phyloP scores from a whole-genome alignment of 2,113 vertebrate species.

The Neomonachus schauinslandi region DNA sequence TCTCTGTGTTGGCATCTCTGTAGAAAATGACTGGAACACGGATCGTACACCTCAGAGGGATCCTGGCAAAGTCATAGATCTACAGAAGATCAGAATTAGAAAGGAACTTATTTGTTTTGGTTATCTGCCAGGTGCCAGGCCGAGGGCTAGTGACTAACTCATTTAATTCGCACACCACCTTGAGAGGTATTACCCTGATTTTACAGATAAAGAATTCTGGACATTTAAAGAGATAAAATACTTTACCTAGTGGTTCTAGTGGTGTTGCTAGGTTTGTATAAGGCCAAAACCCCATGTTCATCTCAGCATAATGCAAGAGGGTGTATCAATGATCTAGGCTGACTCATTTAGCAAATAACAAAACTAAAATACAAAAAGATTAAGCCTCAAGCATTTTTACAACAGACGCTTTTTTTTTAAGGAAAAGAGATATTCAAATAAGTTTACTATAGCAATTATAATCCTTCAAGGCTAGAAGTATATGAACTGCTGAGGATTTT shows the following conservation, averaged over 20 bases:
- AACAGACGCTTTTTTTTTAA: background rate
- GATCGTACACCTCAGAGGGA: background rate
- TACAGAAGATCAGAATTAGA: background rate
- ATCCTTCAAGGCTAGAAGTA: background rate
- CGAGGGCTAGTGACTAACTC: background rate
- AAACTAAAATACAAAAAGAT: background rate
- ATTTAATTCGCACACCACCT: background rate
- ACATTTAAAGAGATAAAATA: background rate
- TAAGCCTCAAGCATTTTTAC: background rate
- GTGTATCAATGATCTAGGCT: background rate
- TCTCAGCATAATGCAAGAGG: background rate
- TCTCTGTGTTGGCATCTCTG: background rate
- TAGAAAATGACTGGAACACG: background rate
- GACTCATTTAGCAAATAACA: background rate
- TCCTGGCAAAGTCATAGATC: background rate
- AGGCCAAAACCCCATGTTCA: background rate
- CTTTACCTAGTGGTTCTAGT: background rate
- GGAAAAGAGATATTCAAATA: background rate
- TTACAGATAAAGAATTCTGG: background rate
- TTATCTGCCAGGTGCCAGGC: background rate
- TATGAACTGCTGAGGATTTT: slow-evolving; percentile 38
- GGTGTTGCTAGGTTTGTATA: background rate
- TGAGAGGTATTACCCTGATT: background rate
- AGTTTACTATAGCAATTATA: slow-evolving; percentile 48
- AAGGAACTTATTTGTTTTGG: background rate